Percentiles rank a stretch among this genome's conserved stretches.
Conservation (phyloP, 2,797 vertebrate genomes). For the Gorsachius magnificus region DNA sequence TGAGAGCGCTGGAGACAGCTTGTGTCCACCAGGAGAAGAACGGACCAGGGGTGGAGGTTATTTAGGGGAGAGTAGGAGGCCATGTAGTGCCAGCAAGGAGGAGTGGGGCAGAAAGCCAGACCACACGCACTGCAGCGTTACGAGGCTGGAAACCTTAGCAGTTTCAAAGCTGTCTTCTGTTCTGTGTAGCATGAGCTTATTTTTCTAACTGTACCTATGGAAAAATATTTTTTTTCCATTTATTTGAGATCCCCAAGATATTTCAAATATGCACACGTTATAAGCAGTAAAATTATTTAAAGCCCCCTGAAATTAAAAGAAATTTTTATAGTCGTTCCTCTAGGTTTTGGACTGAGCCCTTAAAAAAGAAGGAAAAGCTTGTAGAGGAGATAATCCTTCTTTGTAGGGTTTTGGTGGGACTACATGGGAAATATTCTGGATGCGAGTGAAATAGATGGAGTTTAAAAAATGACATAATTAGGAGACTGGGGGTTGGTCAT, state of each 20-base stretch:
- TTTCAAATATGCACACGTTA: not conserved
- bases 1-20: not conserved
- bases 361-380: not conserved
- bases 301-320: not conserved
- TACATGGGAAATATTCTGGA: not conserved
- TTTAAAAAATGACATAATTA: not conserved
- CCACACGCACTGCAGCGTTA: not conserved
- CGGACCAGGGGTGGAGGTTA: not conserved
- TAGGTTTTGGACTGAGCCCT: not conserved
- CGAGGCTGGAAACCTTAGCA: not conserved
- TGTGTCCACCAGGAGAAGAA: not conserved
- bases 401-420: not conserved
- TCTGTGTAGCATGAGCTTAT: not conserved
- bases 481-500: not conserved
- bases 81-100: not conserved
- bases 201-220: not conserved
- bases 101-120: not conserved
- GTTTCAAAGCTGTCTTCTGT: not conserved
- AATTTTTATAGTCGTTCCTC: not conserved
- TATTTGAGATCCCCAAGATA: not conserved
- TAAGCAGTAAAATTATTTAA: not conserved
- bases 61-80: not conserved
- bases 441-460: not conserved
- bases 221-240: not conserved
- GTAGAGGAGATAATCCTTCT: not conserved